Base-by-base conservation (phyloP, 1,140 invertebrate species). In the Diuraphis noxia region DNA sequence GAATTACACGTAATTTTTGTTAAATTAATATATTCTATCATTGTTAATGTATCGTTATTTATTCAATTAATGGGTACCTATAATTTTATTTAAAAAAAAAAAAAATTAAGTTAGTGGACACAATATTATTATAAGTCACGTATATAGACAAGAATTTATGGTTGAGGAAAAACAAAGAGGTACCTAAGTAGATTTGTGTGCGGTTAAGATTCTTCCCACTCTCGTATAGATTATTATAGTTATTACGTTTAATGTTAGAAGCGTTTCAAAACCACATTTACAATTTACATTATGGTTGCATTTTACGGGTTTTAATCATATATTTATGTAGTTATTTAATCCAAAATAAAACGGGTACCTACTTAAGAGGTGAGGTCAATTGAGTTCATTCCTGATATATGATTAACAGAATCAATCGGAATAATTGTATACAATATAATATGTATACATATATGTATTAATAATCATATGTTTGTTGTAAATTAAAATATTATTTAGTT, bases 81-180 rank as follows among this genome's bases (percentile, higher is more conserved):
- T 13, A 17, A 46, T 23, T 23, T 5, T 49, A 6, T 49, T 19
- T 17, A 41, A n/a, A 17, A 82, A 30, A 81, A 23, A n/a, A 30
- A 30, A 52, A 86, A 49, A 46, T 46, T 46, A 52, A 52, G 19
- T 52, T 38, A 36, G 9, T 49, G 43, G 36, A 36, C 19, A 25
- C 21, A 85, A 85, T n/a, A 72, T 72, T 72, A 17, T 72, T 72
- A n/a, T 34, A 85, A 85, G 41, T 46, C 34, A 52, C 46, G 21
- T 63, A 88, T 30, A 41, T 23, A 30, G 25, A 30, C 19, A 63
- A 38, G 36, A 63, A 88, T 88, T 88, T 63, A 25, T 63, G 86
- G 49, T 63, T 25, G 25, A 63, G 5, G 49, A 63, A 88, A 88
- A 88, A 88, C 86, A 88, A 88, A 88, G 49, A 63, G 36, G n/a